Evolutionary conservation across 2,888 invertebrate genomes (phyloP).

Genomic region (Orthosia gracilis): DNA sequence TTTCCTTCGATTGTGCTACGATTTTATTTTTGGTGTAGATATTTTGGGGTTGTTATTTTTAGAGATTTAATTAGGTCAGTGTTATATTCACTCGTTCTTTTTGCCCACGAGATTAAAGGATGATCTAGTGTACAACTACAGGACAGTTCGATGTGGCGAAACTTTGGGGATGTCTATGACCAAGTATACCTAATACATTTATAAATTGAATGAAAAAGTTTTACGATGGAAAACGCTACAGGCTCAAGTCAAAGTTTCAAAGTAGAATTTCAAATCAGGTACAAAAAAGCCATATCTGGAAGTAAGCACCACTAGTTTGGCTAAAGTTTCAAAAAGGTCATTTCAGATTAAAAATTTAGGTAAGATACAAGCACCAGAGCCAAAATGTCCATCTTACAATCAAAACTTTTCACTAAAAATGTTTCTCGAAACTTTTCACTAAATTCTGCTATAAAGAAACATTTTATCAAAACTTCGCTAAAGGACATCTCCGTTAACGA

Average conservation of each 20-base stretch:
- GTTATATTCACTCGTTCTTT: neutral
- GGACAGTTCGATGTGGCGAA: neutral
- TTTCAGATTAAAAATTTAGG: neutral
- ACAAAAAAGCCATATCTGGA: no score
- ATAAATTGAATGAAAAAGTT: neutral
- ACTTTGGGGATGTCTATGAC: neutral
- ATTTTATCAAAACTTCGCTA: slow-evolving; percentile 19
- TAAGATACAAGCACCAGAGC: neutral
- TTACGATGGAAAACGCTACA: no score
- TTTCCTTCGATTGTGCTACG: slow-evolving; percentile 18
- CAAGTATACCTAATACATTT: neutral
- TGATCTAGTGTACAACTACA: neutral
- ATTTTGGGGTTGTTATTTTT: slow-evolving; percentile 24
- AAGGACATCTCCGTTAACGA: slow-evolving; percentile 4
- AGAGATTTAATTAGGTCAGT: neutral
- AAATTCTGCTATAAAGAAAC: slow-evolving; percentile 3
- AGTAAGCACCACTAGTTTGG: neutral
- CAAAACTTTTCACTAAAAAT: slow-evolving; percentile 18
- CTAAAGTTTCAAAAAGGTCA: neutral
- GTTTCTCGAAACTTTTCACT: neutral
- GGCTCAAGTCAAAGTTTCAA: neutral
- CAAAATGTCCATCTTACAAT: neutral
- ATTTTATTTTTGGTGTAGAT: neutral
- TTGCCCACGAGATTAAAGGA: neutral
- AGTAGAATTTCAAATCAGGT: no score